A percentile compares a stretch with the other conserved stretches of the same genome.
These are phyloP conservation scores for Thalassophryne amazonica DNA, from an alignment of 2,797 vertebrate species.

Conservation along the genomic window DNA sequence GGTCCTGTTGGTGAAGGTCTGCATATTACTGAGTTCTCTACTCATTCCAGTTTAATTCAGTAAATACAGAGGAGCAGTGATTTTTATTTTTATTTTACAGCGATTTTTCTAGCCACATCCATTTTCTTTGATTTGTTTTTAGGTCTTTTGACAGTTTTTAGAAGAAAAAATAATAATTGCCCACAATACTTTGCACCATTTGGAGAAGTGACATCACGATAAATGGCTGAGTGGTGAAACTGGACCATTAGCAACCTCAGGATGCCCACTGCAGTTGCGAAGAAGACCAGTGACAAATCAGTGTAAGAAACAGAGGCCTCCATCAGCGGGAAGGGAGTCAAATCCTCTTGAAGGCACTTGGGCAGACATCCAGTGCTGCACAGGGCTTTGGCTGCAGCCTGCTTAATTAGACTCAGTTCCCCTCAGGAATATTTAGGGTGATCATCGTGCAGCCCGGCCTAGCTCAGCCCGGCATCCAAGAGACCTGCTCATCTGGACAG, in stretches of 20 bases:
- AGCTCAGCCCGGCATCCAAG: conserved; percentile 20
- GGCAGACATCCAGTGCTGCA: conserved; percentile 58
- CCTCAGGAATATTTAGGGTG: conserved; percentile 62
- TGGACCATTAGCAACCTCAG: conserved; percentile 43
- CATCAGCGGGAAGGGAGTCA: conserved; percentile 49
- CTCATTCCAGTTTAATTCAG: too few relatives aligned
- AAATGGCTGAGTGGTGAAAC: conserved; percentile 46
- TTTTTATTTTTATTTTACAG: too few relatives aligned
- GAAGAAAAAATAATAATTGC: conserved; percentile 23
- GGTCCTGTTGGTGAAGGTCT: too few relatives aligned
- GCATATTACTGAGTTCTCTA: too few relatives aligned
- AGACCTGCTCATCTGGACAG: conserved; percentile 18
- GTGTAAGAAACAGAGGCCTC: conserved; percentile 47
- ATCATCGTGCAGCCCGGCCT: conserved; percentile 39
- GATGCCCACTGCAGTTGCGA: conserved; percentile 32
- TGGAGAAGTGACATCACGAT: conserved; percentile 9
- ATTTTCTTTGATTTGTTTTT: neutral
- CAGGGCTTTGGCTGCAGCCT: conserved; percentile 55
- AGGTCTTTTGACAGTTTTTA: conserved; percentile 6
- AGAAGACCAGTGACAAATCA: conserved; percentile 49
- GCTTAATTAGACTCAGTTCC: conserved; percentile 68
- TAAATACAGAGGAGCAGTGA: too few relatives aligned
- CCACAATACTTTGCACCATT: conserved; percentile 16
- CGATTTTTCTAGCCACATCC: too few relatives aligned
- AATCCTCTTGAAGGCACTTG: conserved; percentile 60